Percentiles rank a stretch among this genome's conserved stretches.
These are phyloP conservation scores for Sternotherus odoratus DNA, from an alignment of 2,797 vertebrate species.

Conservation along the genomic window DNA sequence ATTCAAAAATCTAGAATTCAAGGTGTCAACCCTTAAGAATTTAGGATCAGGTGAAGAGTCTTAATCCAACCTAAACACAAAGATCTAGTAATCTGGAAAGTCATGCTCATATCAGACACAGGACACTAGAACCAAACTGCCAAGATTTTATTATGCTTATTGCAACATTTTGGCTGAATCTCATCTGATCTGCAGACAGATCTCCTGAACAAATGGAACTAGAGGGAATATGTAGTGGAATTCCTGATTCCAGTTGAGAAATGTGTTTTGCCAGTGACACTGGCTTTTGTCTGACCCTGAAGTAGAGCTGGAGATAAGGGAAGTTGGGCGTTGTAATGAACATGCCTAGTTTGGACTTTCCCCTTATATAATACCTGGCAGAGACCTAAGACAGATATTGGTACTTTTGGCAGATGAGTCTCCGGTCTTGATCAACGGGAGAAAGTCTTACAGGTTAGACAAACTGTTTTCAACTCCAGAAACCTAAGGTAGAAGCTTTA, in stretches of 20 bases:
- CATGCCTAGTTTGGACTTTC: background rate
- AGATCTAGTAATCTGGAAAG: background rate
- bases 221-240: background rate
- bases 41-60: background rate
- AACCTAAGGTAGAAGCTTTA: background rate
- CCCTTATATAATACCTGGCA: background rate
- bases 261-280: background rate
- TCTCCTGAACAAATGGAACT: background rate
- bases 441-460: background rate
- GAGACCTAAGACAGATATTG: background rate
- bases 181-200: background rate
- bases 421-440: background rate
- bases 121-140: background rate
- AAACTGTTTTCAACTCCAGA: background rate
- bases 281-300: background rate
- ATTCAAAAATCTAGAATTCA: background rate
- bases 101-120: background rate
- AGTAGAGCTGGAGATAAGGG: background rate
- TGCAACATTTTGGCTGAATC: background rate
- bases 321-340: background rate
- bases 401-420: background rate
- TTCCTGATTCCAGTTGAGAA: background rate
- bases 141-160: background rate
- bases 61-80: background rate
- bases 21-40: background rate